A percentile compares a stretch with the other conserved stretches of the same genome.
phyloP scores from a whole-genome alignment of 2,113 vertebrate genomes.

The Todiramphus chloris region DNA sequence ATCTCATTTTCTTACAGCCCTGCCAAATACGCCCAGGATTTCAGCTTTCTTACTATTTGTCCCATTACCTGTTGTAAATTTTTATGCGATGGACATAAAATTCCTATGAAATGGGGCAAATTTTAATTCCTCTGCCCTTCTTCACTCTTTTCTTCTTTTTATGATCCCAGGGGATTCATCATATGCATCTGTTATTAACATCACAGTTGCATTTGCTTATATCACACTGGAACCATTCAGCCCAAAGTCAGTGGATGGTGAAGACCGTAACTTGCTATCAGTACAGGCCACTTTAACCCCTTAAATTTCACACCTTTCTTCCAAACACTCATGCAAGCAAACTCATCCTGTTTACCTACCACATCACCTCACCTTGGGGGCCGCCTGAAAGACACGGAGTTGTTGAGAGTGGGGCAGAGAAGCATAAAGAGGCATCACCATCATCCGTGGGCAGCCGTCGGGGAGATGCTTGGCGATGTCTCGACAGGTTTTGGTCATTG shows the following conservation, averaged over 20 bases:
- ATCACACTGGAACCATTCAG: neutral
- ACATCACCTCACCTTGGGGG: slow-evolving; percentile 81
- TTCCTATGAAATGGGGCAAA: neutral
- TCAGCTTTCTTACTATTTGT: neutral
- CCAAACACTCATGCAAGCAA: neutral
- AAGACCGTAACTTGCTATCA: neutral
- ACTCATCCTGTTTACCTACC: neutral
- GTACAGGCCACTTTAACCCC: neutral
- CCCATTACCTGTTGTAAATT: neutral
- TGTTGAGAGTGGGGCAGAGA: slow-evolving; percentile 91
- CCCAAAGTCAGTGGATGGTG: neutral
- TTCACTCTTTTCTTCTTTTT: neutral
- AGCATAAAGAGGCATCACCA: slow-evolving; percentile 90
- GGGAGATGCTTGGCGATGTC: slow-evolving; percentile 92
- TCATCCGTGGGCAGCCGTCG: slow-evolving; percentile 81
- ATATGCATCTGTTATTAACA: neutral
- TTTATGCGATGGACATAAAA: neutral
- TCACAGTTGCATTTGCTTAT: neutral
- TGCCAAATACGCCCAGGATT: neutral
- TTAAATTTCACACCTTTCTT: neutral
- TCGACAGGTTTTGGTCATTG: slow-evolving; percentile 90
- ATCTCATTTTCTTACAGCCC: neutral
- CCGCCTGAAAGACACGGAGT: slow-evolving; percentile 89
- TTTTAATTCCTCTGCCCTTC: neutral
- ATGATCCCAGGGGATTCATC: neutral